Evolutionary conservation across 2,888 invertebrate genomes (phyloP).

Genomic region (Harpalus rubripes): DNA sequence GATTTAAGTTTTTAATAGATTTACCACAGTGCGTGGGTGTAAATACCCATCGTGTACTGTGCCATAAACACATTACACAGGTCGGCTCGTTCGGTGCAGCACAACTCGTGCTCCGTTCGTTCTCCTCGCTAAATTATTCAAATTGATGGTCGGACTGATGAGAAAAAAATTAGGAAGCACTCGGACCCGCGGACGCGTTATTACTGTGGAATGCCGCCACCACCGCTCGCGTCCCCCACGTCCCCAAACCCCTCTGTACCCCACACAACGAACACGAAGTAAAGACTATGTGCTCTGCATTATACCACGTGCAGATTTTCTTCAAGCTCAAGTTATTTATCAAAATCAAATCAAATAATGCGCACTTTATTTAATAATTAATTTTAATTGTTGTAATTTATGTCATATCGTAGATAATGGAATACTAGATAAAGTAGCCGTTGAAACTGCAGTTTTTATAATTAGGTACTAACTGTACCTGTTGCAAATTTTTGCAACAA

Average conservation of each 20-base stretch:
- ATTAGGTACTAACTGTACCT: too few species aligned
- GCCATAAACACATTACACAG: conserved; percentile 7
- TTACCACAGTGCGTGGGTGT: conserved; percentile 17
- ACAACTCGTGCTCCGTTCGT: conserved; percentile 47
- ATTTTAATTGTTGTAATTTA: too few species aligned
- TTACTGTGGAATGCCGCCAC: conserved; percentile 73
- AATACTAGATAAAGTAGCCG: too few species aligned
- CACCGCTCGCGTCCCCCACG: conserved; percentile 2
- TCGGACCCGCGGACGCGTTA: conserved; percentile 70
- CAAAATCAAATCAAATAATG: too few species aligned
- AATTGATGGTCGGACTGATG: conserved; percentile 73
- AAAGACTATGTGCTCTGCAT: too few species aligned
- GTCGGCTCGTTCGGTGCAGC: conserved; percentile 19
- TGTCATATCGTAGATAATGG: too few species aligned
- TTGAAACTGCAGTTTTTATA: too few species aligned
- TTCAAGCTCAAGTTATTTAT: neutral
- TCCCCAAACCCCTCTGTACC: neutral
- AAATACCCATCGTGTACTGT: conserved; percentile 18
- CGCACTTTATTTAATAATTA: too few species aligned
- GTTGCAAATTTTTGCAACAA: too few species aligned
- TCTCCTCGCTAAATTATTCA: conserved; percentile 72
- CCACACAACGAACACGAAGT: neutral
- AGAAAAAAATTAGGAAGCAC: conserved; percentile 75
- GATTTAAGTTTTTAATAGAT: conserved; percentile 1
- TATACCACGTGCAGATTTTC: neutral